Evolutionary conservation across 2,797 vertebrate species (phyloP), one percentile per base, ranked within the genome.

Genomic region (Poeciliopsis paucimaculata): DNA sequence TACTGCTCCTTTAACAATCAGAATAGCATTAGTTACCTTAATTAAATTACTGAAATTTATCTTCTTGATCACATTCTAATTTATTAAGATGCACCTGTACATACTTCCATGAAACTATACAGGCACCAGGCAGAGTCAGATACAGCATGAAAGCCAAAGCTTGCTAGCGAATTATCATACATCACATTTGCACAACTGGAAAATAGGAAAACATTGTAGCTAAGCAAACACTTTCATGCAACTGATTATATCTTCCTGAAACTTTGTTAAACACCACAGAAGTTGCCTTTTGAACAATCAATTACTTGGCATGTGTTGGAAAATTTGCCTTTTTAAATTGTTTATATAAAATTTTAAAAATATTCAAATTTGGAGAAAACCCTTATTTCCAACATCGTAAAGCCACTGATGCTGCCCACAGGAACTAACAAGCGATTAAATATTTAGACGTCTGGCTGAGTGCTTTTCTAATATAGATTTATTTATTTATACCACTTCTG

Each of bases 341-440:
- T 43, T 43, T 43, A 39, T n/a, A 1, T 1, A 43, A n/a, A 41
- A 23, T n/a, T 41, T 39, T 2, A 11, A 7, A n/a, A 26, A 6
- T 26, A 41, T n/a, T 26, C 20, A 26, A 70, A 70, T 26, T 70
- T 23, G 36, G 20, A 66, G 18, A 9, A 41, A 5, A 51, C 4
- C 16, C 28, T 51, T 34, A 20, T 34, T 31, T 49, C 6, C 71
- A 62, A 83, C 79, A 70, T 78, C 78, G 77, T 79, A 81, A 78
- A 87, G 72, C 80, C 68, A 82, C 87, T 46, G 73, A 8, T 68
- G 80, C 83, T 75, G 73, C 82, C 80, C 76, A 82, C 68, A 86
- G 87, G 81, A 94, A 90, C 87, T 81, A 91, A 89, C 77, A 86
- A 77, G 11, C 72, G 39, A 92, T 94, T 85, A 94, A 93, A 95